A percentile compares a stretch with the other conserved stretches of the same genome.
phyloP scores from a whole-genome alignment of 2,888 invertebrate genomes.

The Lydus trimaculatus region DNA sequence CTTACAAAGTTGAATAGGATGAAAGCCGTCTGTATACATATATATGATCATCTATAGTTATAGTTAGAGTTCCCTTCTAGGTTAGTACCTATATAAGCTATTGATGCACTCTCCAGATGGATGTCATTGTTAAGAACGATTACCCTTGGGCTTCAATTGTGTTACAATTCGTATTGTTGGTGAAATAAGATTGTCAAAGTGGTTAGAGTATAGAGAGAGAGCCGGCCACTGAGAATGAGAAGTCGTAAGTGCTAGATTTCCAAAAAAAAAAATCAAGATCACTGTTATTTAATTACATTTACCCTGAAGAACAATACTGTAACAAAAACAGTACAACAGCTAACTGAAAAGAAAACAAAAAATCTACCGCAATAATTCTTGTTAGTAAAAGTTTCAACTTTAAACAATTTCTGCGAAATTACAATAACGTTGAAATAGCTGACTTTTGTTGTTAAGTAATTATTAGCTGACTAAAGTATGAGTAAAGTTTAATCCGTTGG shows the following conservation, averaged over 20 bases:
- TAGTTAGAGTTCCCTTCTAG: neutral
- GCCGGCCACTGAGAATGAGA: neutral
- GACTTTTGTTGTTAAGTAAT: neutral
- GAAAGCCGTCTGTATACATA: neutral
- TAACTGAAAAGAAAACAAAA: neutral
- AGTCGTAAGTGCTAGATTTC: neutral
- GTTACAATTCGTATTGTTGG: constrained; percentile 54
- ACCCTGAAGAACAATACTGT: too few relatives aligned
- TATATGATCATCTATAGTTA: neutral
- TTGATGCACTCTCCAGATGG: constrained; percentile 43
- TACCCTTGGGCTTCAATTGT: constrained; percentile 58
- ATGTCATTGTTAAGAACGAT: constrained; percentile 56
- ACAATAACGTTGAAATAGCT: neutral
- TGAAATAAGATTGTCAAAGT: constrained; percentile 46
- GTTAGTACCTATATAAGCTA: constrained; percentile 15
- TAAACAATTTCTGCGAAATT: neutral
- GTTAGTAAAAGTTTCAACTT: neutral
- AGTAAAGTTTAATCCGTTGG: neutral
- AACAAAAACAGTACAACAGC: neutral
- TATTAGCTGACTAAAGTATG: neutral
- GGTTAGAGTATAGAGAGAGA: neutral
- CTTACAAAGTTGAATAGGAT: constrained; percentile 15
- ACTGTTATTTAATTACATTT: too few relatives aligned
- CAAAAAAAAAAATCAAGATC: neutral
- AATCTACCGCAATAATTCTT: neutral